Evolutionary conservation across 2,888 invertebrate genomes (phyloP), one percentile per base, ranked within the genome.

Genomic region (Acanthosoma haemorrhoidale): DNA sequence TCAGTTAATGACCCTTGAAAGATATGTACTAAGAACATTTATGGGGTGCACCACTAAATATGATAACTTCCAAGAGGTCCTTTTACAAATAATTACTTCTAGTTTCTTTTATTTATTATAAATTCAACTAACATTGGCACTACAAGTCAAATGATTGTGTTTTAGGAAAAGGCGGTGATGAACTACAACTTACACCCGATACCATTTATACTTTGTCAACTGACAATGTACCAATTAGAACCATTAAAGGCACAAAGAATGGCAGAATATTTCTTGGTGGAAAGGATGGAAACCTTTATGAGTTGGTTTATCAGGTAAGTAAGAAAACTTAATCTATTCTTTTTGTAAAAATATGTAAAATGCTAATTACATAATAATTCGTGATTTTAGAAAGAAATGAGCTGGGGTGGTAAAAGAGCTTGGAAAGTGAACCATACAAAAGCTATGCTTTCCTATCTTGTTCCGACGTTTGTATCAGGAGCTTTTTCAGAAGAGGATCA

Each of bases 181-280:
- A 95, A 81, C 92, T 97, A 84, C 93, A 96, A 78, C 82, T 97
- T 63, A 88, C 97, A 73, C 92, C 94, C 9, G 95, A 96, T 78
- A 95, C 96, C n/a, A 89, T 97, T 67, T 96, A 95, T 83, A 88
- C 92, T 3, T 82, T 96, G 43, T 90, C 94, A 1, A 94, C 95
- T 15, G 97, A 95, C 81, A 94, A 92, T 75, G 86, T 91, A 21
- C 87, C 90, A 64, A 90, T 96, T 78, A 88, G 89, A 76, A 88
- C 89, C 70, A 90, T 97, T 68, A 86, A 87, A 71, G 91, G 94
- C 18, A 91, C 92, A 3, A 83, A 84, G 13, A 86, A 84, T 76
- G 98, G 98, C 0, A 84, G 98, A 74, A 91, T 99, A 76, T 98
- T 99, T 80, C 86, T 97, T 79, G 96, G 96, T 18, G 95, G 94